Conservation (phyloP, 2,113 vertebrate species). For the Atractosteus spatula region DNA sequence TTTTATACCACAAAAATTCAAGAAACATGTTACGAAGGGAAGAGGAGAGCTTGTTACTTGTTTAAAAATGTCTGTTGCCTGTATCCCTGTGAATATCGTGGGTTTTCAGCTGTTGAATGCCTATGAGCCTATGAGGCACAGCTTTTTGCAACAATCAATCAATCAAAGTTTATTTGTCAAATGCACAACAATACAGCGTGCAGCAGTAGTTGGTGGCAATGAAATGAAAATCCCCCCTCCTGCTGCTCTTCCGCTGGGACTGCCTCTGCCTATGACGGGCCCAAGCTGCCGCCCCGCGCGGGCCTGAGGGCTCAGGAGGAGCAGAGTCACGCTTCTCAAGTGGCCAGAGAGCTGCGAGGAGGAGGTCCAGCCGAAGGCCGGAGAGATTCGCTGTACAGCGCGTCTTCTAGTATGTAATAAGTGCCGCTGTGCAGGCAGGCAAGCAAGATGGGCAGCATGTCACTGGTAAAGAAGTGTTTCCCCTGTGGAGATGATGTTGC, state of each 20-base stretch:
- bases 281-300: not conserved
- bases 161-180: too few relatives aligned
- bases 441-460: slow-evolving; percentile 11
- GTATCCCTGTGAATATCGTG: too few relatives aligned
- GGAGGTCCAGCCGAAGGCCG: not conserved
- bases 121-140: too few relatives aligned
- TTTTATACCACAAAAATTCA: too few relatives aligned
- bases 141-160: too few relatives aligned
- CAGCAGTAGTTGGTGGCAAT: too few relatives aligned
- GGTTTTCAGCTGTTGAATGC: too few relatives aligned
- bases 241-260: slow-evolving; percentile 10
- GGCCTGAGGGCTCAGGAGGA: not conserved
- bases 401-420: not conserved
- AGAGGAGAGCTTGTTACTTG: too few relatives aligned
- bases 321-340: not conserved
- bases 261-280: slow-evolving; percentile 2
- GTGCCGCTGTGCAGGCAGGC: not conserved
- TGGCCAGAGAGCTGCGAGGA: not conserved
- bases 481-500: not conserved
- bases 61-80: too few relatives aligned
- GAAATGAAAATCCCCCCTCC: slow-evolving; percentile 1
- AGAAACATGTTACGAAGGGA: too few relatives aligned
- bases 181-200: too few relatives aligned
- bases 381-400: not conserved
- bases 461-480: slow-evolving; percentile 14